These are phyloP conservation scores for Eunapius fragilis DNA, from an alignment of 37 sponge, comb jelly and placozoan species.

Conservation along the genomic window DNA sequence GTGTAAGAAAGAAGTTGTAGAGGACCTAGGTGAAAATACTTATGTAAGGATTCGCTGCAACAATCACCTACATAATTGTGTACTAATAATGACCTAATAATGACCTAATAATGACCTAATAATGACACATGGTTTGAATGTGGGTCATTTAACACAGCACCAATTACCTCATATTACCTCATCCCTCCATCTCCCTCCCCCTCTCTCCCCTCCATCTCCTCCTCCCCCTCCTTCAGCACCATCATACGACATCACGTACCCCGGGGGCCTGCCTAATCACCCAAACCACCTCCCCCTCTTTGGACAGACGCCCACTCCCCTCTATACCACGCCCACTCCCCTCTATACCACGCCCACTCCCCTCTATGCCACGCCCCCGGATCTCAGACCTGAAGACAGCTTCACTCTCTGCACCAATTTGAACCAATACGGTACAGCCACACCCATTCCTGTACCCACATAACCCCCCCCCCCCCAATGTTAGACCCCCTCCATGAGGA, in stretches of 20 bases:
- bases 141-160: no score
- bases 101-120: no score
- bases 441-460: no score
- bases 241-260: background rate
- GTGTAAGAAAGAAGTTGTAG: no score
- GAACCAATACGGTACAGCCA: background rate
- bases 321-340: no score
- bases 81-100: no score
- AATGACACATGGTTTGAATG: no score
- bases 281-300: background rate
- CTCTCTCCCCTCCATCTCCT: conserved; percentile 3
- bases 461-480: background rate
- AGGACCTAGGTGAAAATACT: no score
- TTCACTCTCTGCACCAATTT: background rate
- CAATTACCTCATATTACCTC: no score
- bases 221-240: background rate
- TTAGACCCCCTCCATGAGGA: background rate
- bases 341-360: background rate
- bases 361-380: background rate
- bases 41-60: no score
- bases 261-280: background rate
- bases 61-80: no score
- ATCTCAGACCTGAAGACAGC: background rate
- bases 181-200: background rate
- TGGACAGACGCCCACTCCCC: background rate